Evolutionary conservation across 2,797 vertebrate genomes (phyloP), one percentile per base, ranked within the genome.

Genomic region (Ctenopoma kingsleyae): DNA sequence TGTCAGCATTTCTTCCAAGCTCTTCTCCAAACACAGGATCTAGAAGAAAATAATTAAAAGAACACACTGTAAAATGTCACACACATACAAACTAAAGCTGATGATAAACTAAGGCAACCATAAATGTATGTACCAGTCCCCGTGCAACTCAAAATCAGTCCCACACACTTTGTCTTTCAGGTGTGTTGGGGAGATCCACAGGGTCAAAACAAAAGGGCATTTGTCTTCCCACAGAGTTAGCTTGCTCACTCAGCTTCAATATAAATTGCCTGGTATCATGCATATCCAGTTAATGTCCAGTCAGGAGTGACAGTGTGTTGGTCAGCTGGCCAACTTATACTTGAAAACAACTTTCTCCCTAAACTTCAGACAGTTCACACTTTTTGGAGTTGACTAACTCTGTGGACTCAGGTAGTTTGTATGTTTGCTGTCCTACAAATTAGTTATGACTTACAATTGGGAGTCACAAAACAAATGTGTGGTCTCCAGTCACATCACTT

Each of bases 1-100:
- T 1, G 96, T 95, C 55, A 99, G 93, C 93, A 99, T 94, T 74
- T 98, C 98, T 67, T 99, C 97, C 23, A 99, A 88, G 75, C 94
- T 95, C 80, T 94, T 96, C 62, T 97, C 97, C 80, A 98, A 91
- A 59, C 92, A 94, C 52, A 95, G 82, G 69, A 96, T 91, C 97
- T 98, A 71, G 36, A 85, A 64, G 52, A 66, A 60, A 12, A 87
- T 30, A 3, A 40, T 27, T 3, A 25, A 46, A 46, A 55, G 64
- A 36, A 67, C 22, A 0, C 2, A 3, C 51, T 40, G 15, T 15
- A 40, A 15, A 44, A 17, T 17, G 17, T 25, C 23, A 62, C 23
- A 32, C 27, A 32, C 15, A 43, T 1, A 38, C n/a, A 27, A 50
- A 55, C 9, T 38, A 44, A 50, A 55, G n/a, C 3, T 35, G 12